Evolutionary conservation across 1,140 invertebrate genomes (phyloP), one percentile per base, ranked within the genome.

Genomic region (Platyscapa corneri): DNA sequence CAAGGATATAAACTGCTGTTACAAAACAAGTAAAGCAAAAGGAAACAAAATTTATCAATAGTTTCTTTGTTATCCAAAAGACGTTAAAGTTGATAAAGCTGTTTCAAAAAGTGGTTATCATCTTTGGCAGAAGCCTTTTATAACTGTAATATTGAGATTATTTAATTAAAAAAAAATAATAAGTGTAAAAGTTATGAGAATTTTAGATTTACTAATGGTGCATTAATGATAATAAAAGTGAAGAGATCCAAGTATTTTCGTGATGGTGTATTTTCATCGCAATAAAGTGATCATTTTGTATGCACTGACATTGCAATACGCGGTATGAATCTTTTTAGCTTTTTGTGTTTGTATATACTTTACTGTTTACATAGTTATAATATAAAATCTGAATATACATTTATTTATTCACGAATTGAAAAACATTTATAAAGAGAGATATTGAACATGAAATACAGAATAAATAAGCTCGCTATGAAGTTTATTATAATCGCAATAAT

Each of bases 141-240:
- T 86, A 83, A 74, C 8, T 83, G 30, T 86, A 86, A 86, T 81
- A 79, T 78, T 86, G 65, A 83, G 76, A 83, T 86, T 86, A 80
- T 79, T 86, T 84, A 70, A 80, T 86, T 34, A 32, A 14, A 75
- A 65, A 83, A 37, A 60, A 86, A n/a, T 79, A 16, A 64, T 32
- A 53, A 78, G 56, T 46, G 32, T 65, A 53, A n/a, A 78, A 32
- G 20, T 75, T 80, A 8, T 34, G 67, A 83, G 82, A 60, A 86
- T 86, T 86, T 86, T 86, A 86, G 32, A 76, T 79, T 82, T 83
- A 83, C 49, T 79, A 86, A 86, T 86, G 82, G 78, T 86, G 86
- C 77, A 84, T 86, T 86, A 83, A 84, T 30, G 67, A 77, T 46
- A 56, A 30, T 82, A 86, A 67, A 75, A 79, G 78, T n/a, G 83